These are phyloP conservation scores for Cecidostiba fungosa DNA, from an alignment of 2,888 invertebrate genomes.

Conservation along the genomic window DNA sequence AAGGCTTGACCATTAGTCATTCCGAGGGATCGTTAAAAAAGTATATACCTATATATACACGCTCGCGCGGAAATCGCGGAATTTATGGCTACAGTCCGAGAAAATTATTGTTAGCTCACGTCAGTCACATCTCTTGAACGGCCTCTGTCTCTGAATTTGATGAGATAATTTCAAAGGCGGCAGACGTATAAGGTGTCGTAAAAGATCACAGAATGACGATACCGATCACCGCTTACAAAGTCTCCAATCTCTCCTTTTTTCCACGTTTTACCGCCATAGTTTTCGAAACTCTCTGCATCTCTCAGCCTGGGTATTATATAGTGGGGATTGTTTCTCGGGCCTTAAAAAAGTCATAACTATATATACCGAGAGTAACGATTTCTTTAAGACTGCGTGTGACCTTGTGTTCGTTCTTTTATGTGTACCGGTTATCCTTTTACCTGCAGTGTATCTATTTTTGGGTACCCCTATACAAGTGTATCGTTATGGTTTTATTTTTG, in stretches of 20 bases:
- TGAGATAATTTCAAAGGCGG: conserved; percentile 63
- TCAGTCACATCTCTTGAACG: conserved; percentile 46
- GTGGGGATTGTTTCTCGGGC: conserved; percentile 49
- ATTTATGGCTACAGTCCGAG: conserved; percentile 49
- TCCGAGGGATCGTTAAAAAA: conserved; percentile 11
- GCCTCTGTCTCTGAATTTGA: conserved; percentile 55
- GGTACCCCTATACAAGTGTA: too few species aligned
- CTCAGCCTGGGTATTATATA: too few species aligned
- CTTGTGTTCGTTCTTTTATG: neutral
- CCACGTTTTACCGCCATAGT: neutral
- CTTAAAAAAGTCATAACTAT: conserved; percentile 53
- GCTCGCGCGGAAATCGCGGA: conserved; percentile 47
- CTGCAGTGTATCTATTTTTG: too few species aligned
- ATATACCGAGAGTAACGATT: conserved; percentile 38
- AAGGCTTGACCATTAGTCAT: conserved; percentile 13
- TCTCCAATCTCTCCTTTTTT: conserved; percentile 25
- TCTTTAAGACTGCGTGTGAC: conserved; percentile 17
- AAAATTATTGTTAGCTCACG: conserved; percentile 48
- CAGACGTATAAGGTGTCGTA: conserved; percentile 47
- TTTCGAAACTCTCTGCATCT: conserved; percentile 54
- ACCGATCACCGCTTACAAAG: conserved; percentile 60
- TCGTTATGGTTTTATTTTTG: neutral
- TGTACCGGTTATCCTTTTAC: neutral
- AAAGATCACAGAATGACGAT: conserved; percentile 64
- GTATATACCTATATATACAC: neutral